phyloP scores from a whole-genome alignment of 2,888 invertebrate species.

The Apantesis nais region DNA sequence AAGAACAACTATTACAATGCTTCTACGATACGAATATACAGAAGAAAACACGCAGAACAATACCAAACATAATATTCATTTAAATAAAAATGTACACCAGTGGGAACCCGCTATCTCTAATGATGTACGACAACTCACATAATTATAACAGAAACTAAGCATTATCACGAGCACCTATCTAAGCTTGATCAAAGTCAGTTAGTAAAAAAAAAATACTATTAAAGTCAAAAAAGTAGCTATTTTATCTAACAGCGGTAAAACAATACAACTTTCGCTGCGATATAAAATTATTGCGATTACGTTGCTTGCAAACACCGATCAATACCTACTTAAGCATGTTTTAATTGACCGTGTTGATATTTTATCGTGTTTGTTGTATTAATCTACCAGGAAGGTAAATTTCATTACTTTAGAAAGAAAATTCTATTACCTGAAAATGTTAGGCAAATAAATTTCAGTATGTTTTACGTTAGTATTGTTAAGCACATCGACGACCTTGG shows the following conservation, averaged over 20 bases:
- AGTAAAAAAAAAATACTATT: neutral
- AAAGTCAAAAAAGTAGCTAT: neutral
- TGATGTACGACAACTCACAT: neutral
- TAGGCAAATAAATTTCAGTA: neutral
- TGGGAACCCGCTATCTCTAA: neutral
- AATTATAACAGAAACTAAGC: neutral
- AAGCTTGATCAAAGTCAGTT: slow-evolving; percentile 4
- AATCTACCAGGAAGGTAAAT: neutral
- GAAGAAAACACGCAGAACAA: neutral
- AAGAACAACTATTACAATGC: too few relatives aligned
- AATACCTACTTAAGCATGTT: neutral
- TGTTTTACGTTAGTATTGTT: slow-evolving; percentile 9
- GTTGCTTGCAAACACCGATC: slow-evolving; percentile 4
- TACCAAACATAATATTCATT: neutral
- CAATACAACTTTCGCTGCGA: slow-evolving; percentile 2
- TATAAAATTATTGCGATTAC: neutral
- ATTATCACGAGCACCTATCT: neutral
- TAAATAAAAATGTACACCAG: neutral
- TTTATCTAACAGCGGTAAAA: neutral
- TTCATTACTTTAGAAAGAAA: neutral
- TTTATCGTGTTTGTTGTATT: neutral
- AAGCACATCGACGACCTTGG: slow-evolving; percentile 54
- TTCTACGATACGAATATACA: too few relatives aligned
- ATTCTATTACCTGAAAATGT: neutral
- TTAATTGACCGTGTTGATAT: slow-evolving; percentile 1